Conservation (phyloP, 2,888 invertebrate genomes). For the Melinaea menophilus region DNA sequence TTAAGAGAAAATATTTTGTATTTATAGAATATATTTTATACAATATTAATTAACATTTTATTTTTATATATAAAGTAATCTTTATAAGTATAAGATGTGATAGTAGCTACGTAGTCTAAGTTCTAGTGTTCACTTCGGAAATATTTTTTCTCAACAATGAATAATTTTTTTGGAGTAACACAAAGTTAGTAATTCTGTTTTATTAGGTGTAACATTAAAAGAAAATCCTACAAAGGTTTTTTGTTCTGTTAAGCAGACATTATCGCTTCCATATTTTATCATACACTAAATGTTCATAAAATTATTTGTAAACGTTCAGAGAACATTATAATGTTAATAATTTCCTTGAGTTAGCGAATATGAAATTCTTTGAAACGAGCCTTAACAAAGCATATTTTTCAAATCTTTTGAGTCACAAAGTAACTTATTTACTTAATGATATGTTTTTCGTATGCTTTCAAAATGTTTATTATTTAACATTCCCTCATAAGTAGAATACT, state of each 20-base stretch:
- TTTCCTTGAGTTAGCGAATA: background rate
- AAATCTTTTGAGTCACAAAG: background rate
- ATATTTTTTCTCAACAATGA: background rate
- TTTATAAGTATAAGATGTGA: too few relatives aligned
- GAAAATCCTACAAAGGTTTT: conserved; percentile 3
- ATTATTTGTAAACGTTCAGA: background rate
- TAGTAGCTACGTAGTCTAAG: too few relatives aligned
- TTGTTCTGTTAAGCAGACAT: background rate
- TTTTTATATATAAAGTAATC: too few relatives aligned
- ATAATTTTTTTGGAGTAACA: background rate
- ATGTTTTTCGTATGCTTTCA: background rate
- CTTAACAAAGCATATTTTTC: background rate
- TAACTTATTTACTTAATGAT: conserved; percentile 5
- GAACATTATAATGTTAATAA: background rate
- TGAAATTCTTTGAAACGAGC: conserved; percentile 10
- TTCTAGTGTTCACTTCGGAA: too few relatives aligned
- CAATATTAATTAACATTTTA: too few relatives aligned
- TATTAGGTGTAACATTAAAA: background rate
- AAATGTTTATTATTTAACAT: too few relatives aligned
- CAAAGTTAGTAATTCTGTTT: background rate
- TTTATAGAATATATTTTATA: too few relatives aligned
- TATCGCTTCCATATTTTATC: conserved; percentile 1
- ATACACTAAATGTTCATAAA: conserved; percentile 3
- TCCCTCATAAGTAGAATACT: too few relatives aligned
- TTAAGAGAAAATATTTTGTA: too few relatives aligned